Percentiles rank a stretch among this genome's conserved stretches.
These are phyloP conservation scores for Cyclina sinensis DNA, from an alignment of 1,140 invertebrate genomes.

Conservation along the genomic window DNA sequence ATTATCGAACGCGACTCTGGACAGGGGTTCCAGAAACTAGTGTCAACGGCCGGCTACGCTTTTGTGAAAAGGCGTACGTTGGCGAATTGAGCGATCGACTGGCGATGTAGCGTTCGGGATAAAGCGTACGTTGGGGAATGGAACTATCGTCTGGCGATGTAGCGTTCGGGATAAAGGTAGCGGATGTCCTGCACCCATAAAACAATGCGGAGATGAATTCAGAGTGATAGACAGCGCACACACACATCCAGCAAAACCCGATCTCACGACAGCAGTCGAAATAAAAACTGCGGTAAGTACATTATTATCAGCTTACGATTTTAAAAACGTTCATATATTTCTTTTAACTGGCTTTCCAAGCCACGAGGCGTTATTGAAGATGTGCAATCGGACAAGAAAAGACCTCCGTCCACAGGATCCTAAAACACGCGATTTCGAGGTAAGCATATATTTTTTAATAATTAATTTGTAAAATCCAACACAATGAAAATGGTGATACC, in stretches of 20 bases:
- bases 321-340: too few relatives aligned
- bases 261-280: not conserved
- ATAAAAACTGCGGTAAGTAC: constrained; percentile 21
- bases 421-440: not conserved
- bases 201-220: not conserved
- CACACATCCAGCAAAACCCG: not conserved
- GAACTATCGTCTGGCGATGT: constrained; percentile 27
- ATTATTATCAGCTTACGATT: too few relatives aligned
- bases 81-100: not conserved
- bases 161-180: not conserved
- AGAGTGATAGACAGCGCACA: not conserved
- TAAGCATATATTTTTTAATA: too few relatives aligned
- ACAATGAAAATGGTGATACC: too few relatives aligned
- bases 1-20: not conserved
- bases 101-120: constrained; percentile 37
- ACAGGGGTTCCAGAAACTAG: not conserved
- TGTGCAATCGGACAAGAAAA: constrained; percentile 11
- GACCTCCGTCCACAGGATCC: not conserved
- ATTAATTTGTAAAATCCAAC: too few relatives aligned
- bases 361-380: not conserved
- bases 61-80: constrained; percentile 2
- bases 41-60: not conserved
- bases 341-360: not conserved
- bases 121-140: not conserved
- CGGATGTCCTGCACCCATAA: not conserved